A percentile compares a stretch with the other conserved stretches of the same genome.
phyloP scores from a whole-genome alignment of 2,797 vertebrate species.

The Acipenser transmontanus region DNA sequence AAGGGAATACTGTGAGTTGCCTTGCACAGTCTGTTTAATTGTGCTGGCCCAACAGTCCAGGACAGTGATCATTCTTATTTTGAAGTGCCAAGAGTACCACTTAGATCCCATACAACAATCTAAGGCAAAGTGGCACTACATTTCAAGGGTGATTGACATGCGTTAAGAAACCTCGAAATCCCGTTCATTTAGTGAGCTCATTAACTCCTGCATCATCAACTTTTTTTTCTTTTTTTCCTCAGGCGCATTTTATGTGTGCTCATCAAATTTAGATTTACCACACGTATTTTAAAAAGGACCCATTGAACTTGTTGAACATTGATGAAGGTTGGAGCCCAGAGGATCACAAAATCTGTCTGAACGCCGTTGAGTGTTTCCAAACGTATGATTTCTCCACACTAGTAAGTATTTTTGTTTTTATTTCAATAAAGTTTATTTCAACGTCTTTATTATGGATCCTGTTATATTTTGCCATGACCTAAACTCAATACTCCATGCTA shows the following conservation, averaged over 20 bases:
- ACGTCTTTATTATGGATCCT: neutral
- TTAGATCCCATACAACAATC: conserved; percentile 27
- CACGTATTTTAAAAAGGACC: conserved; percentile 54
- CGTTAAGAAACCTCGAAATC: conserved; percentile 26
- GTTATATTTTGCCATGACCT: too few relatives aligned
- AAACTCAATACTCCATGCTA: too few relatives aligned
- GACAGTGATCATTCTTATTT: conserved; percentile 49
- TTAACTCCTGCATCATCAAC: conserved; percentile 39
- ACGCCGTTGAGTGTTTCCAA: conserved; percentile 6
- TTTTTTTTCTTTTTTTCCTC: conserved; percentile 20
- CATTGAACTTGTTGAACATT: conserved; percentile 62
- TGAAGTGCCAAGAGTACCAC: conserved; percentile 44
- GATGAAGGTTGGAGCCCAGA: conserved; percentile 27
- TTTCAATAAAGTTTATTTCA: conserved; percentile 3
- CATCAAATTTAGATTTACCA: conserved; percentile 51
- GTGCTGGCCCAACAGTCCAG: conserved; percentile 46
- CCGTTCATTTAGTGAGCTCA: conserved; percentile 33
- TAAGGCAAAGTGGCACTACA: conserved; percentile 47
- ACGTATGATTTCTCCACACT: conserved; percentile 13
- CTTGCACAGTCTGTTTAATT: conserved; percentile 15
- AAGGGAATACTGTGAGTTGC: conserved; percentile 26
- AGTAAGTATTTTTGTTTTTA: conserved; percentile 29
- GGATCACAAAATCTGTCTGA: conserved; percentile 11
- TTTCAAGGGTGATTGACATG: conserved; percentile 51
- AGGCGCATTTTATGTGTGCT: conserved; percentile 31